Base-by-base conservation (phyloP, 2,888 invertebrate genomes). In the Ochropleura leucogaster region DNA sequence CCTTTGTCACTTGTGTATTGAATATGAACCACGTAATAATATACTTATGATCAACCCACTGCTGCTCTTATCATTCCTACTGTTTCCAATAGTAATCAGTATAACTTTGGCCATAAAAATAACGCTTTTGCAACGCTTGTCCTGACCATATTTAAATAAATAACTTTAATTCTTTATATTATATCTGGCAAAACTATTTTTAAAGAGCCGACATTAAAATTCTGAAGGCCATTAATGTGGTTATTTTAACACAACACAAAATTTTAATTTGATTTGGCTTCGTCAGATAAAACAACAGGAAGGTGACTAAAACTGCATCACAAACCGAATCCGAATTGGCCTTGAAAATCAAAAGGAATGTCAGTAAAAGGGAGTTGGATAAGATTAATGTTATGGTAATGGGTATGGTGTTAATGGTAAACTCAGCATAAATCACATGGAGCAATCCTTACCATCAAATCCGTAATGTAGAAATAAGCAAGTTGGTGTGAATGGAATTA, bases 371-470 rank as follows among this genome's bases (percentile, higher is more conserved):
- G 60, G 51, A 67, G 60, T 57, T 44, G 12, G 70, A 76, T 80
- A 77, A 77, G 59, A 83, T 72, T 69, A 69, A 72, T 79, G 71
- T 63, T 76, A 83, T 76, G 71, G 64, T 82, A 82, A 82, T 74
- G 64, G 51, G 66, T n/a, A n/a, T n/a, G n/a, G n/a, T n/a, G n/a
- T n/a, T n/a, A n/a, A n/a, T n/a, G n/a, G n/a, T n/a, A n/a, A 76
- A 72, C 55, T 76, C 53, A 44, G 69, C 67, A 67, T 83, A 76
- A 83, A 80, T 84, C 64, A 53, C 62, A 59, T 44, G 30, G 73
- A 68, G 66, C 82, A 82, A 82, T 77, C 68, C 66, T 71, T 68
- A 40, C 73, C 77, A 74, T 83, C 80, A 76, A 72, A 72, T 82
- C 76, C 70, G 57, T 72, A 70, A 79, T 78, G 65, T 72, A 55